Evolutionary conservation across 2,113 vertebrate species (phyloP), one percentile per base, ranked within the genome.

Genomic region (Menidia beryllina): DNA sequence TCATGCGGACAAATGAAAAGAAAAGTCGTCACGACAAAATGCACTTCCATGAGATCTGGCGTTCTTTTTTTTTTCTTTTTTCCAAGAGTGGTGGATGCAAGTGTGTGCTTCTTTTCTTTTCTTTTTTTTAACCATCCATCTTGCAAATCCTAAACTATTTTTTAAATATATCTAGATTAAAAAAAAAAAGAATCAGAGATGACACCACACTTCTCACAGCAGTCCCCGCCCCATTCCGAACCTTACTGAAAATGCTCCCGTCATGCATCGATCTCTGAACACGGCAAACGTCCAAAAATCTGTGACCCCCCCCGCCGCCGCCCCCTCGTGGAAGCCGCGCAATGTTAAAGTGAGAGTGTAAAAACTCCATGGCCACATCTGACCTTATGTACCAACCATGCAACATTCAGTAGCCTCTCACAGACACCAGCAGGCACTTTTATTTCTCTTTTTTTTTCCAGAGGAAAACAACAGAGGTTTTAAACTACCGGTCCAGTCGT

Each of bases 1-100:
- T 85, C 89, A 91, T 91, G 90, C 90, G 55, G 65, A 87, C 74
- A 84, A 86, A 79, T 72, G 21, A 69, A 79, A 72, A 43, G 63
- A 69, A 62, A 10, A 85, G 9, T 19, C 61, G 64, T 77, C 71
- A 89, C 62, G 81, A 83, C 84, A 89, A 87, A 85, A 88, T 84
- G 88, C 83, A 88, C 69, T 87, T 86, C 84, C 75, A 81, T 87
- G 86, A 85, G 75, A 76, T 81, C 77, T 76, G 58, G 73, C 76
- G 76, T 80, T 75, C 7, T 72, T 65, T 78, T n/a, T n/a, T n/a
- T n/a, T n/a, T n/a, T n/a, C n/a, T n/a, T n/a, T n/a, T n/a, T 57
- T 75, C 55, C 61, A 75, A 51, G 59, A 81, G 81, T 50, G 82
- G 66, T 72, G 79, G 79, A 85, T 86, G 83, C 83, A 86, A 63